These are phyloP conservation scores for Nomada fucata DNA, from an alignment of 2,888 invertebrate species.

Conservation along the genomic window DNA sequence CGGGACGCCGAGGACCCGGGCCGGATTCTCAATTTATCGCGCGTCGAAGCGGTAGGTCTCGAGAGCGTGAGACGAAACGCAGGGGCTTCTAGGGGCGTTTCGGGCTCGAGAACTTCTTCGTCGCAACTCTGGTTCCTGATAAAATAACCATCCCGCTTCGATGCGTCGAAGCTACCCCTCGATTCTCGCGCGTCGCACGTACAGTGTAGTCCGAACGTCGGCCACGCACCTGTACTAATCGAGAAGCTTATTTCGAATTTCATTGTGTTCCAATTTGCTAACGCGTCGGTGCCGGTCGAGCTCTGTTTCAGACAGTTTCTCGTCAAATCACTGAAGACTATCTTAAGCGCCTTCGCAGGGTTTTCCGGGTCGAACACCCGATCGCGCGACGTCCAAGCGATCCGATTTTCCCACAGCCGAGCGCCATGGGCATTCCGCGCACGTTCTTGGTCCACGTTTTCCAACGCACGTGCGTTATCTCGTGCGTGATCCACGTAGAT, in stretches of 20 bases:
- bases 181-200: conserved; percentile 2
- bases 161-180: not conserved
- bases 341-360: too few relatives aligned
- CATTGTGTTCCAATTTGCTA: too few relatives aligned
- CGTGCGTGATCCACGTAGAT: conserved; percentile 2
- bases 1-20: not conserved
- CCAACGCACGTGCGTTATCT: conserved; percentile 37
- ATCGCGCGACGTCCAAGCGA: too few relatives aligned
- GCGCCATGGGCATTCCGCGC: conserved; percentile 15
- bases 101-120: not conserved
- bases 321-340: too few relatives aligned
- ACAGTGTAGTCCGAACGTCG: too few relatives aligned
- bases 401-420: too few relatives aligned
- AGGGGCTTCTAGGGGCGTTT: not conserved
- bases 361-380: too few relatives aligned
- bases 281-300: too few relatives aligned
- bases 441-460: conserved; percentile 25
- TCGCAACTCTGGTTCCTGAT: not conserved
- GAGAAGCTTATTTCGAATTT: too few relatives aligned
- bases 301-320: too few relatives aligned
- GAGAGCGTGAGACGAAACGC: conserved; percentile 1
- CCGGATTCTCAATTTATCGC: conserved; percentile 15
- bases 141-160: too few relatives aligned
- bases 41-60: not conserved
- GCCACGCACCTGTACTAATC: too few relatives aligned